Conservation (phyloP, 1,140 invertebrate species). For the Hylaeus volcanicus region DNA sequence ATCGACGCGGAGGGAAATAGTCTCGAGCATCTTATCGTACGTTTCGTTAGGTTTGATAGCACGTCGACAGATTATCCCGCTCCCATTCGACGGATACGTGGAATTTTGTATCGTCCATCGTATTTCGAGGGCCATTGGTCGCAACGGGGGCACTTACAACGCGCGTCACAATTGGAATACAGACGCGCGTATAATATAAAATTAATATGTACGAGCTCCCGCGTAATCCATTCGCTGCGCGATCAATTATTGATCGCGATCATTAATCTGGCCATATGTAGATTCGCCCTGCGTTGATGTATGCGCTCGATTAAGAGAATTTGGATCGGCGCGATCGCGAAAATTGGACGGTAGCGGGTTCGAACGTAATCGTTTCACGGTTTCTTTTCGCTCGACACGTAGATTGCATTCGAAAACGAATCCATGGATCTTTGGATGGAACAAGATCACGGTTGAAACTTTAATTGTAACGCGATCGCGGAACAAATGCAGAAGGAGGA, state of each 20-base stretch:
- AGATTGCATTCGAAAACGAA: too few species aligned
- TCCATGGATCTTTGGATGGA: too few species aligned
- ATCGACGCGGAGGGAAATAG: not conserved
- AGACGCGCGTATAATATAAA: slow-evolving; percentile 9
- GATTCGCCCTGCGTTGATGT: not conserved
- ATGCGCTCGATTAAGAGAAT: not conserved
- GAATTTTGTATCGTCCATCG: slow-evolving; percentile 16
- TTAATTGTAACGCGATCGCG: too few species aligned
- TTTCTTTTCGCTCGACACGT: too few species aligned
- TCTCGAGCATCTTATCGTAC: too few species aligned
- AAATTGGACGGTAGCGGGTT: too few species aligned
- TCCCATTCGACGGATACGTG: not conserved
- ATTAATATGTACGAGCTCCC: slow-evolving; percentile 28
- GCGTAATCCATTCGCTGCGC: not conserved
- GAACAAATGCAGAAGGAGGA: too few species aligned
- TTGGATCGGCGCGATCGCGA: not conserved
- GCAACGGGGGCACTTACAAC: not conserved
- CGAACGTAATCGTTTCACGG: too few species aligned
- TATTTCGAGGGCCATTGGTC: not conserved
- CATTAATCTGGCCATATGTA: slow-evolving; percentile 23
- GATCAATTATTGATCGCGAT: slow-evolving; percentile 38
- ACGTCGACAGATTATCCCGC: too few species aligned
- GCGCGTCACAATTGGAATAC: slow-evolving; percentile 1
- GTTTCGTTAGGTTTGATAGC: too few species aligned
- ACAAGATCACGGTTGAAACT: too few species aligned